These are phyloP conservation scores for Umimayanthus chanpuru DNA, from an alignment of 92 coral and sea anemone genomes.

Conservation along the genomic window DNA sequence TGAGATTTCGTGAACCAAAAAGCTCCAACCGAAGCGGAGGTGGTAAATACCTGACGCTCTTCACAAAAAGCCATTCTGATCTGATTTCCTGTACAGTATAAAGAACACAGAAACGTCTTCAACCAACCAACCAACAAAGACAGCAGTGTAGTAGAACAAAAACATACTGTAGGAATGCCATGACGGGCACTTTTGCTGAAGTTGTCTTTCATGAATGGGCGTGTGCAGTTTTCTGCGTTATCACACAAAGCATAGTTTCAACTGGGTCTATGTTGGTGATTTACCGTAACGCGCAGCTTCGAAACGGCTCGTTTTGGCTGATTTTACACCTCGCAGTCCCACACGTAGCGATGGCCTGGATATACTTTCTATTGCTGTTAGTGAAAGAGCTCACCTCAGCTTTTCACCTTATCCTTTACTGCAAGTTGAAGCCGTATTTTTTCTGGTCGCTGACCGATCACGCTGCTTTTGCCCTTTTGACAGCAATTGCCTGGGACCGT, in stretches of 20 bases:
- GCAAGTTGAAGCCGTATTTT: neutral
- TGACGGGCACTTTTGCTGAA: neutral
- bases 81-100: neutral
- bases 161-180: neutral
- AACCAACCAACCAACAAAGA: neutral
- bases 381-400: neutral
- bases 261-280: neutral
- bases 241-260: neutral
- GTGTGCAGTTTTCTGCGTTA: neutral
- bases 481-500: slow-evolving; percentile 34
- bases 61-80: neutral
- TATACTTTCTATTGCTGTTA: neutral
- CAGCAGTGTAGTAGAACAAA: neutral
- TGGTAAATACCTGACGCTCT: too few species aligned
- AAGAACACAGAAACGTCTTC: neutral
- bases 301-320: slow-evolving; percentile 35
- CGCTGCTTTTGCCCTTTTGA: slow-evolving; percentile 1
- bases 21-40: neutral
- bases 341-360: slow-evolving; percentile 26
- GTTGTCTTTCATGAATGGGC: neutral
- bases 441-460: slow-evolving; percentile 27
- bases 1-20: neutral
- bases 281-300: slow-evolving; percentile 31
- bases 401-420: neutral
- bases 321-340: slow-evolving; percentile 24